Conservation (phyloP, 64 coral and sea anemone species). For the Montipora capricornis region DNA sequence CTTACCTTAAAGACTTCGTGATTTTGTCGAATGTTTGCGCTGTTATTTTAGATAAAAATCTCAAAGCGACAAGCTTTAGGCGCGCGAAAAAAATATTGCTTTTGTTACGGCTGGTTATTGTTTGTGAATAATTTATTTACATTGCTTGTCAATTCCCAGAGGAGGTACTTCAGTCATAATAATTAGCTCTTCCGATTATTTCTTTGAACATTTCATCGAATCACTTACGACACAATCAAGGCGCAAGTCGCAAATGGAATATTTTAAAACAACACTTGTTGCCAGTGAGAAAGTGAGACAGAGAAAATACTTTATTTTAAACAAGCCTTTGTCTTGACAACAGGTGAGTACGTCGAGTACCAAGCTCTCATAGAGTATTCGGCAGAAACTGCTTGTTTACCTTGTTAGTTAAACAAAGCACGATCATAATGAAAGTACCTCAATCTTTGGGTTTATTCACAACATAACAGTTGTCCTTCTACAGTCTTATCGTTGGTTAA, state of each 20-base stretch:
- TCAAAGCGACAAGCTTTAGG: background rate
- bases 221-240: slow-evolving; percentile 21
- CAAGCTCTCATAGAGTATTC: too few species aligned
- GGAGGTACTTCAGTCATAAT: background rate
- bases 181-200: background rate
- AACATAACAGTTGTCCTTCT: background rate
- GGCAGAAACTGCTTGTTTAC: background rate
- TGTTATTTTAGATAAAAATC: background rate
- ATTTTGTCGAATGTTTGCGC: background rate
- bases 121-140: slow-evolving; percentile 1
- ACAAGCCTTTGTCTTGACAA: background rate
- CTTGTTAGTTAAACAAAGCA: background rate
- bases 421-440: background rate
- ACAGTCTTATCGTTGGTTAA: background rate
- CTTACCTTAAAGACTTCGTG: too few species aligned
- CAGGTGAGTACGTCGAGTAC: background rate
- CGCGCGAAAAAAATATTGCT: background rate
- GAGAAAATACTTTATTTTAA: background rate
- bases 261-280: background rate
- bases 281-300: background rate
- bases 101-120: slow-evolving; percentile 5
- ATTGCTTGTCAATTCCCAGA: slow-evolving; percentile 31
- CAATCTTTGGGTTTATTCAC: background rate
- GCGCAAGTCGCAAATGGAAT: background rate
- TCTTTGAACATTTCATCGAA: background rate